phyloP scores from a whole-genome alignment of 1,140 invertebrate genomes.

The Caenorhabditis briggsae region DNA sequence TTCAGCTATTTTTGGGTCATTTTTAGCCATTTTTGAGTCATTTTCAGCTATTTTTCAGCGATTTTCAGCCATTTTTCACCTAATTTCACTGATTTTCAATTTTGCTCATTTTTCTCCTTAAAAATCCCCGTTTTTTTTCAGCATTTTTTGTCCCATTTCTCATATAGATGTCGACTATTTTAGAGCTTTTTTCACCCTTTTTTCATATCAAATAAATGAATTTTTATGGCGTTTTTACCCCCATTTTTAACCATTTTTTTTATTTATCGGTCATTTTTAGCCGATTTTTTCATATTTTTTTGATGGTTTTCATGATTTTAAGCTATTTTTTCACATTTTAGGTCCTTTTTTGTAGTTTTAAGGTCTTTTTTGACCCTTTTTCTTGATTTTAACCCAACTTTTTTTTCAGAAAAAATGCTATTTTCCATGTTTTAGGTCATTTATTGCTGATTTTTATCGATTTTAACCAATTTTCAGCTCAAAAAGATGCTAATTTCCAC shows the following conservation, averaged over 20 bases:
- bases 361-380: neutral
- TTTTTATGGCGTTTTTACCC: neutral
- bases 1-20: neutral
- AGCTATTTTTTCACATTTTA: neutral
- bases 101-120: no score
- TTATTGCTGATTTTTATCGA: neutral
- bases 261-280: neutral
- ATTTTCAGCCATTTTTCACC: neutral
- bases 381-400: neutral
- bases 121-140: no score
- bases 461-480: neutral
- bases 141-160: no score
- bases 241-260: neutral
- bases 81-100: neutral
- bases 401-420: neutral
- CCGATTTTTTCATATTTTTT: neutral
- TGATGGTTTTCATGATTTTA: neutral
- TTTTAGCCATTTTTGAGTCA: neutral
- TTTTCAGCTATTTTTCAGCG: neutral
- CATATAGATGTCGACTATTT: no score
- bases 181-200: neutral
- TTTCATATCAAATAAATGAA: neutral
- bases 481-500: neutral
- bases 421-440: neutral
- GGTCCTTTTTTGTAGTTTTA: no score